Evolutionary conservation across 2,113 vertebrate genomes (phyloP).

Genomic region (Lepus timidus): DNA sequence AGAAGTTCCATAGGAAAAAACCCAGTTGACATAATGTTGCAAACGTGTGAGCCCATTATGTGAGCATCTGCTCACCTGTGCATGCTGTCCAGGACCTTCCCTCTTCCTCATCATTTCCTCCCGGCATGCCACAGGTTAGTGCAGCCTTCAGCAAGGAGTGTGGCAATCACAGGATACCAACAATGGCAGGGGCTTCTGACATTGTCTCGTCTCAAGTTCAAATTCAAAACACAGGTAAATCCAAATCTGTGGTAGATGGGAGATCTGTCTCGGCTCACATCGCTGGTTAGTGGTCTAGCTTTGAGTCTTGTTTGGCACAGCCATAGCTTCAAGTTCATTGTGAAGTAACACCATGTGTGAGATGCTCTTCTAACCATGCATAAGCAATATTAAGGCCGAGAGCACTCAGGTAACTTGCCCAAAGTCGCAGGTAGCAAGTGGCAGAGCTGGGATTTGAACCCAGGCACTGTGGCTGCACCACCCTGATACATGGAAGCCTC

Average conservation of each 20-base stretch:
- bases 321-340: neutral
- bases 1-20: neutral
- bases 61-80: neutral
- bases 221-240: too few relatives aligned
- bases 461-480: neutral
- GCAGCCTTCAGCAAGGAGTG: neutral
- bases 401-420: neutral
- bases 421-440: neutral
- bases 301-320: neutral
- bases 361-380: neutral
- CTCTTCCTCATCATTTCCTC: rapidly evolving
- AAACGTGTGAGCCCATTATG: neutral
- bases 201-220: neutral
- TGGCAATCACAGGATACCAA: neutral
- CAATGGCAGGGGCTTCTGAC: neutral
- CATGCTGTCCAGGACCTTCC: neutral
- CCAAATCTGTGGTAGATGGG: neutral
- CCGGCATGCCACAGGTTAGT: rapidly evolving
- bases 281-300: neutral
- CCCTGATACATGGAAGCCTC: neutral
- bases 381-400: neutral
- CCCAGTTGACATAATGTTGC: neutral
- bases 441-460: neutral
- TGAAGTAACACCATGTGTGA: neutral
- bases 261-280: neutral